phyloP scores from a whole-genome alignment of 92 coral and sea anemone genomes.

The Parazoanthus atlanticus region DNA sequence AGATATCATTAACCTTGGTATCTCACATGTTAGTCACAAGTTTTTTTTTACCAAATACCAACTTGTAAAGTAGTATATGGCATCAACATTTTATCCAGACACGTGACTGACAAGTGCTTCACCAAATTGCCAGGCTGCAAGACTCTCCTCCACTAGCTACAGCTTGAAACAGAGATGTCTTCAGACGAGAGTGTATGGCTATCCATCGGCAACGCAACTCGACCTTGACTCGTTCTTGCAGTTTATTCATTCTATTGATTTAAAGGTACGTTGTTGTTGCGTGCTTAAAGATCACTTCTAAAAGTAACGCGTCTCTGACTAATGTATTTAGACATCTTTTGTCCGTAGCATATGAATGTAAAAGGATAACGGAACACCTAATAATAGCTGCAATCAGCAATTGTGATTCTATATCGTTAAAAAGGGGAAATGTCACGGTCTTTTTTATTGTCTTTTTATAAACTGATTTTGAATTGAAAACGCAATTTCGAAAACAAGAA shows the following conservation, averaged over 20 bases:
- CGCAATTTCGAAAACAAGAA: too few relatives aligned
- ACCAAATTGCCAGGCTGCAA: conserved; percentile 69
- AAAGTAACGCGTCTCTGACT: not conserved
- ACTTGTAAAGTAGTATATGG: too few relatives aligned
- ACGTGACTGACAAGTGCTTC: not conserved
- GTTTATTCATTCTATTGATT: conserved; percentile 80
- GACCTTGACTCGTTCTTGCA: conserved; percentile 92
- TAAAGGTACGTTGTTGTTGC: conserved; percentile 68
- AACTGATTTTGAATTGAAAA: too few relatives aligned
- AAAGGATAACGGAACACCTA: too few relatives aligned
- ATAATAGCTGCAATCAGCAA: too few relatives aligned
- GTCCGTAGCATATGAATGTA: not conserved
- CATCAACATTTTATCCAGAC: not conserved
- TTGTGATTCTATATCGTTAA: too few relatives aligned
- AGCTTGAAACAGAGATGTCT: conserved; percentile 86
- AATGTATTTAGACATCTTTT: too few relatives aligned
- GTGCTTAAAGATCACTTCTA: not conserved
- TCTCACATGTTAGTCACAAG: too few relatives aligned
- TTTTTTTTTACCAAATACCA: too few relatives aligned
- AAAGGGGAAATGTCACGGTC: too few relatives aligned
- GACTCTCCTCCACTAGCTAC: conserved; percentile 70
- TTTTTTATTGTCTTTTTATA: too few relatives aligned
- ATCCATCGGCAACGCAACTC: conserved; percentile 92
- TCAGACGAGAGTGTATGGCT: conserved; percentile 93
- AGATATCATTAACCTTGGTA: too few relatives aligned